Base-by-base conservation (phyloP, 2,888 invertebrate genomes). In the Arctia plantaginis region DNA sequence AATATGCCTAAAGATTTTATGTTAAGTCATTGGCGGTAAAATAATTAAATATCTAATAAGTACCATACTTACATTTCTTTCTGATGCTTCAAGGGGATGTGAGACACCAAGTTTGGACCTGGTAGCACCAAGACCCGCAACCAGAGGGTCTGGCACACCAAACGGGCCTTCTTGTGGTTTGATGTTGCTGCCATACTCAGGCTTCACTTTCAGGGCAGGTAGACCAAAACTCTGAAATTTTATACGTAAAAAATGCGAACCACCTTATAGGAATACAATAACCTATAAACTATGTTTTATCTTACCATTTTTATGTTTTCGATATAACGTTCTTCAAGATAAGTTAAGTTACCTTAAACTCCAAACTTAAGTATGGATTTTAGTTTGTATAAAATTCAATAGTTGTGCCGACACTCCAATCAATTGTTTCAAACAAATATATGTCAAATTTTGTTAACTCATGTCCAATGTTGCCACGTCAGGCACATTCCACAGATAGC, bases 1-100 rank as follows among this genome's bases (percentile, higher is more conserved):
- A 51, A 7, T 55, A 55, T 0, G 1, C 3, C 2, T n/a, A 55
- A 10, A 55, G 12, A 55, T n/a, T 72, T 69, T 51, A 59, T 23
- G 39, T 72, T 55, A 23, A 70, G 47, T 66, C 67, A 67, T 67
- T 67, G 27, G 18, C 0, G 4, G 33, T 47, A 27, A 10, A 30
- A 30, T 23, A 23, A 20, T 13, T 30, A 20, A 33, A 33, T 3
- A 33, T 20, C 1, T 18, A 51, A 2, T 55, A n/a, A 12, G n/a
- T n/a, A 68, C 13, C n/a, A 44, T 55, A 93, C 96, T 96, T 96
- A 98, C 98, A 91, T 97, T 97, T 87, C 91, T 93, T 91, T 97
- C 97, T 3, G 97, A 97, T 35, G 91, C 88, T 90, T 97, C 97
- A 73, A 98, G 86, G 0, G 98, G 97, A 94, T 98, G 98, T 69